These are phyloP conservation scores for Elephantulus edwardii DNA, from an alignment of 2,113 vertebrate species.

Conservation along the genomic window DNA sequence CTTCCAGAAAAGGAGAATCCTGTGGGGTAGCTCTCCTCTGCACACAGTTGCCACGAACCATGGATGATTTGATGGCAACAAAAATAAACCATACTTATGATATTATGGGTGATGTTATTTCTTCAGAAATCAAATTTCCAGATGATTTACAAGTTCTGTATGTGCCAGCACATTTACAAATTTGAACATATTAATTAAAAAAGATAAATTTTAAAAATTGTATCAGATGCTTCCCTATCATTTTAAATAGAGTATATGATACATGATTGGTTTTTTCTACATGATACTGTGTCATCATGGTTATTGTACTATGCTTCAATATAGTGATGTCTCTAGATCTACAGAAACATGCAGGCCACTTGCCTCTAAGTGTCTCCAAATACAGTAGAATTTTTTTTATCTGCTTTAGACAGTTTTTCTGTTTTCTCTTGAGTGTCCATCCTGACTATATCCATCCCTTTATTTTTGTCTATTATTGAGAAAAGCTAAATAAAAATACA, in stretches of 20 bases:
- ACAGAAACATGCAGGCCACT: neutral
- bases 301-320: neutral
- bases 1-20: neutral
- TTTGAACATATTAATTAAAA: neutral
- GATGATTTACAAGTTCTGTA: neutral
- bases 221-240: neutral
- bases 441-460: neutral
- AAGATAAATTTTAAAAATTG: neutral
- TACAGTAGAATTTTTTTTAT: neutral
- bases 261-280: neutral
- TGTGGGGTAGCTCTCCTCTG: neutral
- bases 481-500: conserved; percentile 28
- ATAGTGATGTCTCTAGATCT: neutral
- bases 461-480: conserved; percentile 22
- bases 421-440: neutral
- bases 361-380: neutral
- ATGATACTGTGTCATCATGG: neutral
- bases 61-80: neutral
- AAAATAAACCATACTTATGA: neutral
- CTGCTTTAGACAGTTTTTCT: neutral
- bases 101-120: neutral
- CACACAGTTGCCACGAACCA: neutral
- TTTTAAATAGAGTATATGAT: neutral
- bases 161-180: neutral
- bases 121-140: conserved; percentile 2